Conservation (phyloP, 2,888 invertebrate species). For the Melanostoma scalare region DNA sequence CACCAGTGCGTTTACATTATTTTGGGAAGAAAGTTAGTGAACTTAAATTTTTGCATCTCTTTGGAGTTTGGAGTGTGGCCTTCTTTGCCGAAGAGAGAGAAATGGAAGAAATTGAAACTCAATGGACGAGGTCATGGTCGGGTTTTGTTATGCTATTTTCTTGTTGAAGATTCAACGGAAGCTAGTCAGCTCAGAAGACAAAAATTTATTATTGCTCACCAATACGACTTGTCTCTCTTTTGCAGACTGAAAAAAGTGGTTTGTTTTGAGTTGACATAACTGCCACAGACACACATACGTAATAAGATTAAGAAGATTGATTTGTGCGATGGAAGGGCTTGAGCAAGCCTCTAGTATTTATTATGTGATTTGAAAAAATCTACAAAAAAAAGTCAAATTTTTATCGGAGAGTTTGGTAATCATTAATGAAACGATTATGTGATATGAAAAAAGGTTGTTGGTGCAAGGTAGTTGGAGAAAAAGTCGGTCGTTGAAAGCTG, state of each 20-base stretch:
- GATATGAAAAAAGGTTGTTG: neutral
- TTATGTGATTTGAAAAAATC: constrained; percentile 49
- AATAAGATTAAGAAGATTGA: constrained; percentile 61
- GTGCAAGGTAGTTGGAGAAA: neutral
- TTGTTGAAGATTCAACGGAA: constrained; percentile 22
- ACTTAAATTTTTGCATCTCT: constrained; percentile 51
- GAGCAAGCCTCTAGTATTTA: constrained; percentile 37
- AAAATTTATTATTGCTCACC: constrained; percentile 45
- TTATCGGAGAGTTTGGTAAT: constrained; percentile 27
- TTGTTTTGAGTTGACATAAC: constrained; percentile 58
- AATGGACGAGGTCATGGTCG: constrained; percentile 73
- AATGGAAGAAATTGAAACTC: constrained; percentile 19
- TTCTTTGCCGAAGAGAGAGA: neutral
- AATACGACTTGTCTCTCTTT: neutral
- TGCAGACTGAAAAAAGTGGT: constrained; percentile 5
- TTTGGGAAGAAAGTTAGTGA: constrained; percentile 27
- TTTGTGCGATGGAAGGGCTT: constrained; percentile 58
- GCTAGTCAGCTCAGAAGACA: constrained; percentile 30
- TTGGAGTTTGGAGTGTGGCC: neutral
- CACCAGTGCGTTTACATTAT: neutral
- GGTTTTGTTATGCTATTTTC: constrained; percentile 20
- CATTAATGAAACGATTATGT: constrained; percentile 23
- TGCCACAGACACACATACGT: constrained; percentile 26
- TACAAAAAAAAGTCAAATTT: constrained; percentile 6
- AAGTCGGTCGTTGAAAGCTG: too few species aligned